Percentiles rank a stretch among this genome's conserved stretches.
phyloP scores from a whole-genome alignment of 1,140 invertebrate genomes.

The Heliconius hermathena region DNA sequence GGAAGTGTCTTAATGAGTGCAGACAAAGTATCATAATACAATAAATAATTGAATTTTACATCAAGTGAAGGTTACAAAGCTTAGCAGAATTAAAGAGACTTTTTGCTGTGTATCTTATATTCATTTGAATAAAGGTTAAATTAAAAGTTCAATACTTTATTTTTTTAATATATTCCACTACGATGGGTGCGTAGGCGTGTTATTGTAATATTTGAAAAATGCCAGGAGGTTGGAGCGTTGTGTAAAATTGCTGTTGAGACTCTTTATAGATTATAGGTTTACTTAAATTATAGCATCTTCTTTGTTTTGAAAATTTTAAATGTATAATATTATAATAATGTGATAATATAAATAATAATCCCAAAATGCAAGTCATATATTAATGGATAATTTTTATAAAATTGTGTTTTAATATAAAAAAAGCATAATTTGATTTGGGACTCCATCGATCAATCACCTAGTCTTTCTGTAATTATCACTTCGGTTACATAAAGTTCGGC shows the following conservation, averaged over 20 bases:
- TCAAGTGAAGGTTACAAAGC: not conserved
- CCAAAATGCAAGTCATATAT: too few relatives aligned
- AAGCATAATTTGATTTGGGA: too few relatives aligned
- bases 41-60: too few relatives aligned
- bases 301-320: conserved; percentile 36
- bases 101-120: not conserved
- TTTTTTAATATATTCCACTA: conserved; percentile 45
- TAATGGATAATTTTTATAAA: too few relatives aligned
- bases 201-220: conserved; percentile 64
- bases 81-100: not conserved
- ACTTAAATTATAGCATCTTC: conserved; percentile 26
- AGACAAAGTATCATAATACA: too few relatives aligned
- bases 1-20: too few relatives aligned
- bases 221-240: conserved; percentile 51
- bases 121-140: not conserved
- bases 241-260: conserved; percentile 39
- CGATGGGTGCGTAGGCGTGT: conserved; percentile 58
- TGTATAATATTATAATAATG: not conserved
- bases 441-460: too few relatives aligned
- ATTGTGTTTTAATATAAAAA: too few relatives aligned
- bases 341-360: too few relatives aligned
- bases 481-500: too few relatives aligned
- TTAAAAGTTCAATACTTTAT: not conserved
- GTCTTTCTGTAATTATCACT: too few relatives aligned
- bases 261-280: conserved; percentile 31